Evolutionary conservation across 2,113 vertebrate species (phyloP).

Genomic region (Excalfactoria chinensis): DNA sequence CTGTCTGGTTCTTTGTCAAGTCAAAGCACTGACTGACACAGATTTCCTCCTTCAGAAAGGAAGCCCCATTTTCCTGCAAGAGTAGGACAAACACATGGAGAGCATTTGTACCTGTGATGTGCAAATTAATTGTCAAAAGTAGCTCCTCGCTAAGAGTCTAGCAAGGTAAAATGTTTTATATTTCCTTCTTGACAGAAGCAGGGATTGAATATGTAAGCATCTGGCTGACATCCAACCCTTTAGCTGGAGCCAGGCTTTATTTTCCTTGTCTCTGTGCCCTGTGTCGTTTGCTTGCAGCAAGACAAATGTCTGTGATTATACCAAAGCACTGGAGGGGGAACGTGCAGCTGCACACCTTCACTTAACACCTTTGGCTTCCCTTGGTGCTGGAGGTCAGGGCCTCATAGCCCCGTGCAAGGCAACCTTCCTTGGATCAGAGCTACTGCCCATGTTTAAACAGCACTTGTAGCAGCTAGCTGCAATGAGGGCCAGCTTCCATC

Average conservation of each 20-base stretch:
- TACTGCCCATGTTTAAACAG: fast-evolving
- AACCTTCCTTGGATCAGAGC: neutral
- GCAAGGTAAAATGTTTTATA: neutral
- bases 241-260: neutral
- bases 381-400: neutral
- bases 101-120: neutral
- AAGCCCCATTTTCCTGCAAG: neutral
- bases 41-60: neutral
- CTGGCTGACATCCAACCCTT: neutral
- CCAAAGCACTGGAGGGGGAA: neutral
- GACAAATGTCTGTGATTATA: neutral
- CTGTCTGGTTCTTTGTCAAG: neutral
- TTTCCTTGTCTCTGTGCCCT: fast-evolving
- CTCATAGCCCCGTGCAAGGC: fast-evolving
- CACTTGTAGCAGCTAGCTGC: fast-evolving
- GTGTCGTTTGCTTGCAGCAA: neutral
- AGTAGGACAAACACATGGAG: neutral
- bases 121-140: neutral
- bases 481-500: neutral
- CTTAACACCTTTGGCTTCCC: neutral
- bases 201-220: neutral
- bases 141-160: neutral
- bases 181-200: neutral
- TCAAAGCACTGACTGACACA: neutral
- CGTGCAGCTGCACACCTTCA: neutral